phyloP scores from a whole-genome alignment of 2,113 vertebrate species.

The Panurus biarmicus region DNA sequence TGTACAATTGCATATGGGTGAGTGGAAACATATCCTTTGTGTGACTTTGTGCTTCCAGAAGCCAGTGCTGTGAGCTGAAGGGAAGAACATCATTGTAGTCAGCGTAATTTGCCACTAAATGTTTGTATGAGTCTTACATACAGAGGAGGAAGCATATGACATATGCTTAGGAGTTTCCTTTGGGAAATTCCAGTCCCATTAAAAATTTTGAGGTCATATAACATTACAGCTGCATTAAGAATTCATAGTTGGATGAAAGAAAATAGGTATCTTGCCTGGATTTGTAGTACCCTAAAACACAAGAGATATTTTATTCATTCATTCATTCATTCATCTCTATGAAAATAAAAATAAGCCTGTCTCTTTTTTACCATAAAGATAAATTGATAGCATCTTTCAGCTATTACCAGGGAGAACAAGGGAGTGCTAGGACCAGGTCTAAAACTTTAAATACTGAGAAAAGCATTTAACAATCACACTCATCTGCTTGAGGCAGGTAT shows the following conservation, averaged over 20 bases:
- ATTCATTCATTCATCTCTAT: background rate
- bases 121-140: background rate
- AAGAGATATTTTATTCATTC: background rate
- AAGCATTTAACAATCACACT: constrained; percentile 26
- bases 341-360: background rate
- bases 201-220: background rate
- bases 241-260: background rate
- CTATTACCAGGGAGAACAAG: background rate
- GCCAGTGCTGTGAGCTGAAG: background rate
- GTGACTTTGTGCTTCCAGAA: background rate
- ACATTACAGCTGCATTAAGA: background rate
- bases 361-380: background rate
- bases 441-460: constrained; percentile 31
- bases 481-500: constrained; percentile 63
- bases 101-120: background rate
- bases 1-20: fast-evolving
- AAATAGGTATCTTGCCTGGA: background rate
- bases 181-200: background rate
- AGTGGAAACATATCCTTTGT: background rate
- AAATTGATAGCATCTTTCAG: background rate
- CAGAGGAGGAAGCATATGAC: background rate
- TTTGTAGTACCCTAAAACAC: background rate
- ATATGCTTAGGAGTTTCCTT: background rate
- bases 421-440: background rate
- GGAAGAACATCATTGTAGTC: background rate